A percentile compares a stretch with the other conserved stretches of the same genome.
phyloP scores from a whole-genome alignment of 2,797 vertebrate genomes.

The Sebastes itinus region DNA sequence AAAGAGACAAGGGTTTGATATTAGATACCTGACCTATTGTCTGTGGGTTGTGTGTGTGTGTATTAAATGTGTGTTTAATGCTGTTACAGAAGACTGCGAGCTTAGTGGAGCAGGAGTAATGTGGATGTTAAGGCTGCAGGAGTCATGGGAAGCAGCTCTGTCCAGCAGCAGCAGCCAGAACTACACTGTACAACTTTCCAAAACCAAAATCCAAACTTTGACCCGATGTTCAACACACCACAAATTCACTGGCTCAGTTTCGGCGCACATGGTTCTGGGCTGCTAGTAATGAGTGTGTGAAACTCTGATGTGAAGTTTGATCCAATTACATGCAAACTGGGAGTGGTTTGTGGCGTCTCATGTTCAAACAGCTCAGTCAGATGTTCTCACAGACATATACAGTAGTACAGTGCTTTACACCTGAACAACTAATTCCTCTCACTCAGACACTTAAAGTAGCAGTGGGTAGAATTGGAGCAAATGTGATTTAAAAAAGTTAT shows the following conservation, averaged over 20 bases:
- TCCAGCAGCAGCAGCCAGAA: constrained; percentile 10
- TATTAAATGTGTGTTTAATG: constrained; percentile 21
- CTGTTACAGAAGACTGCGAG: constrained; percentile 25
- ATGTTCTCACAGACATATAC: neutral
- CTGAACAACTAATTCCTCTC: neutral
- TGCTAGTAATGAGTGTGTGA: constrained; percentile 49
- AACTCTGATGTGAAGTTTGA: constrained; percentile 39
- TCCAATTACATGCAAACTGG: constrained; percentile 34
- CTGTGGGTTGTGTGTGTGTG: constrained; percentile 7
- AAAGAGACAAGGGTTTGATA: constrained; percentile 42
- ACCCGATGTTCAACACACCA: constrained; percentile 29
- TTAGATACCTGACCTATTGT: constrained; percentile 51
- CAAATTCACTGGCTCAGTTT: constrained; percentile 40
- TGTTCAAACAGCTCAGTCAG: neutral
- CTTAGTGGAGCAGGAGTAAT: constrained; percentile 36
- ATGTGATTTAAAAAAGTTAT: too few relatives aligned
- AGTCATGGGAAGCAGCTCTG: constrained; percentile 56
- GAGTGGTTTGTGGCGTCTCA: constrained; percentile 10
- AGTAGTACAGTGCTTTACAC: neutral
- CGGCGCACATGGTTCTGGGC: constrained; percentile 14
- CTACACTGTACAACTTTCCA: constrained; percentile 17
- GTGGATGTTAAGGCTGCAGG: constrained; percentile 29
- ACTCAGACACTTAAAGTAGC: neutral
- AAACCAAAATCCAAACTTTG: constrained; percentile 53
- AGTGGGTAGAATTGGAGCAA: too few relatives aligned